Evolutionary conservation across 2,888 invertebrate genomes (phyloP).

Genomic region (Protophormia terraenovae): DNA sequence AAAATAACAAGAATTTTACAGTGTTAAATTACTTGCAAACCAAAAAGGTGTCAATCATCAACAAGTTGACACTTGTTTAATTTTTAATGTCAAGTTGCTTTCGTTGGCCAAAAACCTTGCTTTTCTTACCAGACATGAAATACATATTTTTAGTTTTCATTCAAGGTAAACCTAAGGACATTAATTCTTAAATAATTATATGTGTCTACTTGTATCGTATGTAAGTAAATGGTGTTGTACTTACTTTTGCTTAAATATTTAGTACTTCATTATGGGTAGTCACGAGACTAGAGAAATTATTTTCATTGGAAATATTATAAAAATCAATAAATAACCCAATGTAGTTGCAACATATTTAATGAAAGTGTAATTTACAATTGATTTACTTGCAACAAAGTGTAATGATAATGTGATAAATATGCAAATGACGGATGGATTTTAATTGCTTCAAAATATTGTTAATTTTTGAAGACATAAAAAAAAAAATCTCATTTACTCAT

Average conservation of each 20-base stretch:
- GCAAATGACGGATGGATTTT: not conserved
- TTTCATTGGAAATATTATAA: not conserved
- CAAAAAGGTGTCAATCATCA: constrained; percentile 65
- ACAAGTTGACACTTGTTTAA: constrained; percentile 64
- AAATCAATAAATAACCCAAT: not conserved
- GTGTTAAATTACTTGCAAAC: not conserved
- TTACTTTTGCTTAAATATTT: constrained; percentile 14
- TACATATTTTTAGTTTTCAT: not conserved
- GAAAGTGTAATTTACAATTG: not conserved
- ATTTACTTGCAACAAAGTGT: not conserved
- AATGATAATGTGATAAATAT: not conserved
- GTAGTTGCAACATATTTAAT: not conserved
- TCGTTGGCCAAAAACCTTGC: constrained; percentile 10
- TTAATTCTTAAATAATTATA: constrained; percentile 49
- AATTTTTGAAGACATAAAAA: not conserved
- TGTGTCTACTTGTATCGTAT: not conserved
- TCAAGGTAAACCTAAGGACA: constrained; percentile 35
- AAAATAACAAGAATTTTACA: constrained; percentile 31
- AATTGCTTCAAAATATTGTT: not conserved
- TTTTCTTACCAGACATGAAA: constrained; percentile 15
- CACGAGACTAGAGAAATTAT: constrained; percentile 43
- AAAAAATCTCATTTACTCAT: too few relatives aligned
- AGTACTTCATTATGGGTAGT: constrained; percentile 41
- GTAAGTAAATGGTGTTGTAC: not conserved
- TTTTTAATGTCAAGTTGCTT: constrained; percentile 49